Evolutionary conservation across 2,113 vertebrate genomes (phyloP).

Genomic region (Corythaeola cristata): DNA sequence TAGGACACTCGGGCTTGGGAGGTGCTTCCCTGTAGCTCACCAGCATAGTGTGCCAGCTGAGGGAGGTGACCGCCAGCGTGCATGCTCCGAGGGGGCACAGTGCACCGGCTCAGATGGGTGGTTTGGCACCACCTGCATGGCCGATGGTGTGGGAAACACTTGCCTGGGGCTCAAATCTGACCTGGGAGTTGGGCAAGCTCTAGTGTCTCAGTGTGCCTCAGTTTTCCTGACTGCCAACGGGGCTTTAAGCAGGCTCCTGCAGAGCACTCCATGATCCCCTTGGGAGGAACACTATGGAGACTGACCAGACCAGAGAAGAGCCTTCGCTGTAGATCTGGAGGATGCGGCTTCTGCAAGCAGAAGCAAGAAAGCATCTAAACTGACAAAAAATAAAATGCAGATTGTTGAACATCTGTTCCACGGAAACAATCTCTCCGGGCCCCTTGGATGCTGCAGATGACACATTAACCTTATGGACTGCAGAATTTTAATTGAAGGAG

Average conservation of each 20-base stretch:
- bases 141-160: neutral
- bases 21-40: neutral
- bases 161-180: neutral
- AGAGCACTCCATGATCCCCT: neutral
- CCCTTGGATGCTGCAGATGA: neutral
- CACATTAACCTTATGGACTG: neutral
- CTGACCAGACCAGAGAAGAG: neutral
- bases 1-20: neutral
- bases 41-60: neutral
- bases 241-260: neutral
- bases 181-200: neutral
- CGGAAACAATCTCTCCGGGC: neutral
- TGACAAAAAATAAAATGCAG: neutral
- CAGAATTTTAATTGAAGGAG: neutral
- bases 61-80: neutral
- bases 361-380: neutral
- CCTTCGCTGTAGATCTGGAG: neutral
- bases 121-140: neutral
- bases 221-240: neutral
- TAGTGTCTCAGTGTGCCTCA: neutral
- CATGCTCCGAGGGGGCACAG: neutral
- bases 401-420: constrained; percentile 17
- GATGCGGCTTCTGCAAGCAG: neutral
- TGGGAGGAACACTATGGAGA: rapidly evolving
- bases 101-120: neutral